These are phyloP conservation scores for Chrysomallon squamiferum DNA, from an alignment of 1,140 invertebrate species.

Conservation along the genomic window DNA sequence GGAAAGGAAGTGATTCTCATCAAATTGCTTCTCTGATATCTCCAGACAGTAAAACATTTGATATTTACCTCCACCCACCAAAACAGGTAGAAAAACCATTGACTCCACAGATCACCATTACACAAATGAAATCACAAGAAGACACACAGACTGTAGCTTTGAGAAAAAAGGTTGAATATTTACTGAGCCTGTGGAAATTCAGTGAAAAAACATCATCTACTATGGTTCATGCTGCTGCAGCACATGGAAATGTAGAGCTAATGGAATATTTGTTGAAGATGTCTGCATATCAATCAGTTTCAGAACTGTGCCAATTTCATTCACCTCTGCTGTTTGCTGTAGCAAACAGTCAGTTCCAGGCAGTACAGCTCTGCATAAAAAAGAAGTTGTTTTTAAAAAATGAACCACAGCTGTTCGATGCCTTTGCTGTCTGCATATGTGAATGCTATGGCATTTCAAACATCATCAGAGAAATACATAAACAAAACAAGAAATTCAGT, in stretches of 20 bases:
- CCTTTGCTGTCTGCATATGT: too few relatives aligned
- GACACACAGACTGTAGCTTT: background rate
- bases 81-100: too few relatives aligned
- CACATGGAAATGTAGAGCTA: background rate
- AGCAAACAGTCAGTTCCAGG: background rate
- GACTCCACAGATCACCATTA: too few relatives aligned
- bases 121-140: too few relatives aligned
- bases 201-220: background rate
- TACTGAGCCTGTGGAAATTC: background rate
- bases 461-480: too few relatives aligned
- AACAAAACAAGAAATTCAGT: too few relatives aligned
- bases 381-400: too few relatives aligned
- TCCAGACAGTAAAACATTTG: background rate
- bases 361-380: background rate
- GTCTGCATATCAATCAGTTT: background rate
- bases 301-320: background rate
- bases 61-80: too few relatives aligned
- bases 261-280: background rate
- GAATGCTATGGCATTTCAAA: too few relatives aligned
- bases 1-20: too few relatives aligned
- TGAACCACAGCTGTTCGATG: too few relatives aligned
- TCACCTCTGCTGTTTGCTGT: constrained; percentile 5
- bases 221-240: background rate
- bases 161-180: background rate
- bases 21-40: background rate